Evolutionary conservation across 2,888 invertebrate genomes (phyloP), one percentile per base, ranked within the genome.

Genomic region (Pollenia amentaria): DNA sequence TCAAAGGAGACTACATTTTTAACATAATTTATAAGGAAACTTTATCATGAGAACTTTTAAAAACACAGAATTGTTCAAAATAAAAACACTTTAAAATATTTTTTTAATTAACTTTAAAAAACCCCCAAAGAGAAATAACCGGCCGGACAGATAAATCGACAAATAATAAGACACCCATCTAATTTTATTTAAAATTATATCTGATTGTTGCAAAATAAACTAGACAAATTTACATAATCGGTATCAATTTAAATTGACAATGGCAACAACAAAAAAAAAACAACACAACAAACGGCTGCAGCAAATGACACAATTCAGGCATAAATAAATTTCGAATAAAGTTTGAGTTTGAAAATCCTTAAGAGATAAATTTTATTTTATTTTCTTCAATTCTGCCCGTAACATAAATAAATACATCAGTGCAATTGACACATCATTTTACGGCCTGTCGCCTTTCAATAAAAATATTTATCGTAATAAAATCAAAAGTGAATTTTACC

Each of bases 391-490:
- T 62, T 51, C 53, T 60, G 21, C 16, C 51, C 40, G 48, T 9
- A 51, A 21, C 70, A 16, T 3, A 53, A 10, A 53, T n/a, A 42
- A 46, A 40, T 48, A 62, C 70, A 67, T 64, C 77, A 80, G 80
- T 93, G 93, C 93, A 92, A 93, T 93, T 93, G 93, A 93, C 93
- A 93, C 93, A 93, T 93, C 93, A 93, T 93, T 93, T 93, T 92
- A 93, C 93, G 93, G 93, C 91, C 92, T 93, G 93, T 92, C 93
- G 93, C 93, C 92, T 93, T 92, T 93, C 93, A 93, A 93, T 93
- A 88, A 76, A 93, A 92, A 91, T 91, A 92, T 92, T 92, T 92
- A 92, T 91, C 91, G 90, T 90, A 90, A 90, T 89, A 89, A 86
- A 84, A 88, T 84, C 86, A 82, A 83, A 88, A 88, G 78, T 85